phyloP scores from a whole-genome alignment of 2,797 vertebrate genomes.

The Leptoclinus maculatus region DNA sequence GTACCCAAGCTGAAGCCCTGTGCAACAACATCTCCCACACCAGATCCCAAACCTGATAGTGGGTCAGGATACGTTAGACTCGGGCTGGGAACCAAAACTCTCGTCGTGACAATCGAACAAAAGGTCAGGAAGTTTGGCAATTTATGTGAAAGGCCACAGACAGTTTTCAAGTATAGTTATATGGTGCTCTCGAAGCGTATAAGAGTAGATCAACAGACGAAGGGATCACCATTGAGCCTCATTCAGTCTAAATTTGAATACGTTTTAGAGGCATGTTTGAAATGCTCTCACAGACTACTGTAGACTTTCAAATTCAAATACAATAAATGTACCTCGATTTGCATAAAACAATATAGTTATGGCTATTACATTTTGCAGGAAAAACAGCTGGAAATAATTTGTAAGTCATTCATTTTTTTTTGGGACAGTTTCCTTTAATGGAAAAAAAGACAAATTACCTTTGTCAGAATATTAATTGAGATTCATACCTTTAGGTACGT shows the following conservation, averaged over 20 bases:
- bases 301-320: not conserved
- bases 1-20: not conserved
- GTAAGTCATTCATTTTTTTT: conserved; percentile 22
- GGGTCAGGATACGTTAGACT: not conserved
- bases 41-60: not conserved
- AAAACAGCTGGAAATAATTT: conserved; percentile 42
- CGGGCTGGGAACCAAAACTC: not conserved
- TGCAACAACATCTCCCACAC: not conserved
- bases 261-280: not conserved
- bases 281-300: not conserved
- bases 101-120: not conserved
- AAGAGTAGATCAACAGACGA: not conserved
- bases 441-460: conserved; percentile 57
- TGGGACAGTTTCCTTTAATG: conserved; percentile 53
- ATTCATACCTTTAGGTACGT: conserved; percentile 55
- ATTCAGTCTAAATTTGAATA: not conserved
- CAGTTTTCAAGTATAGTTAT: not conserved
- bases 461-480: conserved; percentile 50
- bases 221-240: not conserved
- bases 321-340: not conserved
- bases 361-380: not conserved
- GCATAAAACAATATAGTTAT: not conserved
- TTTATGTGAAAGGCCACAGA: not conserved
- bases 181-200: not conserved
- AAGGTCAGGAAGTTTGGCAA: not conserved